Percentiles rank a stretch among this genome's conserved stretches.
These are phyloP conservation scores for Caenorhabditis sp. DNA, from an alignment of 2,888 invertebrate species.

Conservation along the genomic window DNA sequence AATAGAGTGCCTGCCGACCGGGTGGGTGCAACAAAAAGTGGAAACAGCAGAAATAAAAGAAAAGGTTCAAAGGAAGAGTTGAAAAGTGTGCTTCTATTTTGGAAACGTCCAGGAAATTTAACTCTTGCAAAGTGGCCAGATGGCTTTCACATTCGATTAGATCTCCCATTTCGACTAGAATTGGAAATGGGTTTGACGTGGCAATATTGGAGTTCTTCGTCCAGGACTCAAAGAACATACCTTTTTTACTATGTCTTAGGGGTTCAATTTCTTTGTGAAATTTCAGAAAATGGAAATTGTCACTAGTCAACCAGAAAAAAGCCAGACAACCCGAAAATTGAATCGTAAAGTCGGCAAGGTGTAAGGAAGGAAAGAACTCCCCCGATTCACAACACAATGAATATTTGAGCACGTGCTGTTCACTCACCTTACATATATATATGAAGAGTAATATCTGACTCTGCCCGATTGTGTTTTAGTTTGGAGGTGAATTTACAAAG, in stretches of 20 bases:
- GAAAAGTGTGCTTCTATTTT: slow-evolving; percentile 19
- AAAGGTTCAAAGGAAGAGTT: neutral
- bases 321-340: neutral
- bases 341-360: slow-evolving; percentile 33
- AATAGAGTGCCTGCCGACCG: slow-evolving; percentile 23
- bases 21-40: slow-evolving; percentile 10
- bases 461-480: neutral
- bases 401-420: slow-evolving; percentile 37
- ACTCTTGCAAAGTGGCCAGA: neutral
- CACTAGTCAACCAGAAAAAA: slow-evolving; percentile 3
- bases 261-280: too few species aligned
- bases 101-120: slow-evolving; percentile 5
- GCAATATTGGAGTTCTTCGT: neutral
- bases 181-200: neutral
- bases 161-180: neutral
- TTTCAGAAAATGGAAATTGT: neutral
- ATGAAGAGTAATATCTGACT: slow-evolving; percentile 5
- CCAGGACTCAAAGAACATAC: too few species aligned
- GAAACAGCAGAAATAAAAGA: slow-evolving; percentile 19
- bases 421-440: slow-evolving; percentile 37
- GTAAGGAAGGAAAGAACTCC: slow-evolving; percentile 12
- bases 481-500: neutral
- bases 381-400: slow-evolving; percentile 43
- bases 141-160: slow-evolving; percentile 6
- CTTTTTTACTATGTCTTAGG: neutral